These are phyloP conservation scores for Turritopsis rubra DNA, from an alignment of 30 jellyfish, hydroid and myxozoan genomes.

Conservation along the genomic window DNA sequence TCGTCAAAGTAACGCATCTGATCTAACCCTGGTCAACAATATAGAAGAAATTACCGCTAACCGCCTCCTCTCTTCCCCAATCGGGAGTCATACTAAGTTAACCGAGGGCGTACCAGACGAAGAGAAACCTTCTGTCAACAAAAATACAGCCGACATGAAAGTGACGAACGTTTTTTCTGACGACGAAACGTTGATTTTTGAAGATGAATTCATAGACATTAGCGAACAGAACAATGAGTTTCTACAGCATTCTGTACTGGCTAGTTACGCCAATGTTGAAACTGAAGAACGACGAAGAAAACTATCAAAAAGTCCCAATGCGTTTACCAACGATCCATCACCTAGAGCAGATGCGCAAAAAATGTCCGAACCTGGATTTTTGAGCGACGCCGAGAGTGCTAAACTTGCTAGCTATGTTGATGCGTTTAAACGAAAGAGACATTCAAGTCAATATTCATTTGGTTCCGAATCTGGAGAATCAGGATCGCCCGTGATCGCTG, in stretches of 20 bases:
- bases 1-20: conserved; percentile 14
- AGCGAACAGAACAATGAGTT: conserved; percentile 24
- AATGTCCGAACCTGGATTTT: conserved; percentile 24
- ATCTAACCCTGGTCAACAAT: neutral
- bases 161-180: conserved; percentile 16
- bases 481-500: conserved; percentile 24
- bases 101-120: conserved; percentile 19
- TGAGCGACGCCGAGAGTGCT: conserved; percentile 21
- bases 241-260: conserved; percentile 1
- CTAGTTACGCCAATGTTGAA: neutral
- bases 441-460: conserved; percentile 27
- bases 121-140: neutral
- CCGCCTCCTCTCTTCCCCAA: conserved; percentile 21
- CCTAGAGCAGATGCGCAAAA: neutral
- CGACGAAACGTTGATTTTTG: conserved; percentile 29
- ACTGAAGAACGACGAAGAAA: conserved; percentile 19
- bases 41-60: neutral
- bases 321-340: conserved; percentile 1
- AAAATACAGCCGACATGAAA: neutral
- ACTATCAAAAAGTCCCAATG: conserved; percentile 17
- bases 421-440: conserved; percentile 17
- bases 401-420: conserved; percentile 26
- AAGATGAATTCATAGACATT: conserved; percentile 24
- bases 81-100: neutral
- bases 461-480: conserved; percentile 37